Evolutionary conservation across 2,113 vertebrate species (phyloP).

Genomic region (Rhea pennata): DNA sequence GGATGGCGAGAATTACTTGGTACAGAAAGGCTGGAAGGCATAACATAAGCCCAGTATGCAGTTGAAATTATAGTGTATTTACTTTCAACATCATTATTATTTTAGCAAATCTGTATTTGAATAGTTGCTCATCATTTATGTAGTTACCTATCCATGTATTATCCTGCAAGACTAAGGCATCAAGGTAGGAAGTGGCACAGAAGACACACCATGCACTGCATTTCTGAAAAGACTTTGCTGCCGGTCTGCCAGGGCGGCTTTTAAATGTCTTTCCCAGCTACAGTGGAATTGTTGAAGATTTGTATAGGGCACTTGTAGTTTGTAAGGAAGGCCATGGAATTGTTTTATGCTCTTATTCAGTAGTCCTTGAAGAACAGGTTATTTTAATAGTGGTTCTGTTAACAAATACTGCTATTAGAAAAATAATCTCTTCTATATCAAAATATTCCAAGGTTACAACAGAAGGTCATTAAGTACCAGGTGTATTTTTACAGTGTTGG

Average conservation of each 20-base stretch:
- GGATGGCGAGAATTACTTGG: background rate
- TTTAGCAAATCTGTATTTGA: background rate
- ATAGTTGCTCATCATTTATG: background rate
- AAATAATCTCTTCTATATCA: background rate
- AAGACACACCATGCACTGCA: background rate
- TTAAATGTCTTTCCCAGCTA: background rate
- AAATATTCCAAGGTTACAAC: background rate
- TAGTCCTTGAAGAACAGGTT: constrained; percentile 46
- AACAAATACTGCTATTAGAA: background rate
- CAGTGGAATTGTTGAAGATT: background rate
- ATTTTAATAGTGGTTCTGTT: background rate
- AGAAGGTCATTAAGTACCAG: background rate
- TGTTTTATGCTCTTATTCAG: background rate
- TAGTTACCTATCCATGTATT: background rate
- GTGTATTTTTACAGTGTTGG: background rate
- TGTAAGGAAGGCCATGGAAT: background rate
- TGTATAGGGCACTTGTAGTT: background rate
- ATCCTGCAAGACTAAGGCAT: background rate
- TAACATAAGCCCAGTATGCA: background rate
- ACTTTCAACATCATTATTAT: background rate
- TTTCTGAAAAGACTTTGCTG: background rate
- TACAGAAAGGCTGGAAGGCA: background rate
- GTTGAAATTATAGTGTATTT: background rate
- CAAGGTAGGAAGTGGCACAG: background rate
- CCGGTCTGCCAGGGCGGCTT: background rate